phyloP scores from a whole-genome alignment of 2,113 vertebrate genomes.

The Merops nubicus region DNA sequence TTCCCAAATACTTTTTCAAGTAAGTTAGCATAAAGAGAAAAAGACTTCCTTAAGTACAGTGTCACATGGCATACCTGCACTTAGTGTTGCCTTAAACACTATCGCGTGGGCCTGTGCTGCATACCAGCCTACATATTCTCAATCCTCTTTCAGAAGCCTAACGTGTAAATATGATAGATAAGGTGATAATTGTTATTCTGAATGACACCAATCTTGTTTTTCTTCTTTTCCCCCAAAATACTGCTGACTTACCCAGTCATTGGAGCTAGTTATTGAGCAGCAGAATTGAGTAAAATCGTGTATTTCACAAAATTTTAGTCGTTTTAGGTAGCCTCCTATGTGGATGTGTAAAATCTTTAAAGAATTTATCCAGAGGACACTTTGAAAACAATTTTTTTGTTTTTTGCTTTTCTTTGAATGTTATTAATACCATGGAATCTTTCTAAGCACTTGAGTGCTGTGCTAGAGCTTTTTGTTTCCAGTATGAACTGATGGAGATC shows the following conservation, averaged over 20 bases:
- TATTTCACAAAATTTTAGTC: background rate
- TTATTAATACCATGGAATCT: conserved; percentile 33
- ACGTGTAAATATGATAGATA: background rate
- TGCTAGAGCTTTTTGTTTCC: conserved; percentile 58
- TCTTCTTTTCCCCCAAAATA: background rate
- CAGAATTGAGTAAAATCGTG: background rate
- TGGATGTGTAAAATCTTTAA: background rate
- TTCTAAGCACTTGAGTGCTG: conserved; percentile 59
- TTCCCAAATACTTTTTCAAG: background rate
- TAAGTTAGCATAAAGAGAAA: background rate
- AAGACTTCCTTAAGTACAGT: background rate
- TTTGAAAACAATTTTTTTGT: background rate
- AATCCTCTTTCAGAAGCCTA: background rate
- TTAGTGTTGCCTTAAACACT: background rate
- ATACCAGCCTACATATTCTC: background rate
- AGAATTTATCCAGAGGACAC: background rate
- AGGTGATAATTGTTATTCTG: background rate
- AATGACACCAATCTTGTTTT: background rate
- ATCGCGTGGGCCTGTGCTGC: background rate
- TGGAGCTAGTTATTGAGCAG: background rate
- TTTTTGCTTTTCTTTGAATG: conserved; percentile 17
- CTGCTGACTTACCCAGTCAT: background rate
- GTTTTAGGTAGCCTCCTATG: background rate
- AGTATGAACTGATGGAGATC: conserved; percentile 63
- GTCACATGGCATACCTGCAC: background rate